A percentile compares a stretch with the other conserved stretches of the same genome.
Evolutionary conservation across 2,797 vertebrate species (phyloP).

Genomic region (Microhierax caerulescens): DNA sequence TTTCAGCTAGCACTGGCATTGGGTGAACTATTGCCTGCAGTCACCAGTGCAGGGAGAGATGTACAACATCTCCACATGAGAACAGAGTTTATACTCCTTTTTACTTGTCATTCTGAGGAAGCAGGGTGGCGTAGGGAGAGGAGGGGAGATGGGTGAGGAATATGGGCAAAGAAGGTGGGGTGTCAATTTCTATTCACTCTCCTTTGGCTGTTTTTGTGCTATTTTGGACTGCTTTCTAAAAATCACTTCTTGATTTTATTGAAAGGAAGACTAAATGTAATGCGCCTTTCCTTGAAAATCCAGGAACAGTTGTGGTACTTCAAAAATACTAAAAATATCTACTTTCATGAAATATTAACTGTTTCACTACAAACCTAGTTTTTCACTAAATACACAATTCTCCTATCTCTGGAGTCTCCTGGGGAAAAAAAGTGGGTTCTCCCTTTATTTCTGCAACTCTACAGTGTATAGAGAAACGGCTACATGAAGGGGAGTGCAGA

Average conservation of each 20-base stretch:
- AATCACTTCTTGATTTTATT: conserved; percentile 75
- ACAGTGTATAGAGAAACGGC: conserved; percentile 70
- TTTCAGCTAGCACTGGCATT: conserved; percentile 69
- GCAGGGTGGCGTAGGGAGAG: background rate
- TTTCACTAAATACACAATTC: conserved; percentile 85
- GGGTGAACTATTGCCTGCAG: conserved; percentile 68
- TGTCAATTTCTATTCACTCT: conserved; percentile 73
- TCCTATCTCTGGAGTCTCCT: conserved; percentile 78
- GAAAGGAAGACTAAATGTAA: conserved; percentile 84
- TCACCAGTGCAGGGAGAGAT: conserved; percentile 68
- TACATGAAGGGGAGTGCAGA: conserved; percentile 69
- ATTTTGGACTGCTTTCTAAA: conserved; percentile 78
- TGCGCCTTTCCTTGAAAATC: conserved; percentile 80
- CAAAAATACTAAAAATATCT: conserved; percentile 87
- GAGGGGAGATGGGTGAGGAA: background rate
- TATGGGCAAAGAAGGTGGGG: conserved; percentile 62
- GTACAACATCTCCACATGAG: conserved; percentile 69
- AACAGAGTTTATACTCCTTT: conserved; percentile 56
- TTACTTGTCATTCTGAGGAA: conserved; percentile 65
- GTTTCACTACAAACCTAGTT: conserved; percentile 87
- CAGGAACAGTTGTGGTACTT: conserved; percentile 82
- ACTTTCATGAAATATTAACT: conserved; percentile 85
- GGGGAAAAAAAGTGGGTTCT: conserved; percentile 76
- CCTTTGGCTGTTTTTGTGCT: conserved; percentile 83
- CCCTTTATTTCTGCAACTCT: conserved; percentile 75